These are phyloP conservation scores for Pammene aurita DNA, from an alignment of 2,888 invertebrate genomes.

Conservation along the genomic window DNA sequence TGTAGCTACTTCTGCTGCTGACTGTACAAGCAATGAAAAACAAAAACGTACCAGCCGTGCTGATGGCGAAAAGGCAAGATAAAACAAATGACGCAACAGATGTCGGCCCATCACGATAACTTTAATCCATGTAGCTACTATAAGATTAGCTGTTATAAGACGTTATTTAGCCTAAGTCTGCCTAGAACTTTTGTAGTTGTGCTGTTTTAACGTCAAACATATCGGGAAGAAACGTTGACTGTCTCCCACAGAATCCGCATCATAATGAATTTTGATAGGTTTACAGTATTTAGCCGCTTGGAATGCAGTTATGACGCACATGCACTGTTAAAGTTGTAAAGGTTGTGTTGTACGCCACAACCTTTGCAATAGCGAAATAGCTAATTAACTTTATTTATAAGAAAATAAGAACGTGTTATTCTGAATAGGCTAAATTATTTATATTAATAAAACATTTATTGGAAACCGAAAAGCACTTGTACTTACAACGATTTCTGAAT, in stretches of 20 bases:
- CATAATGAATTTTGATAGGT: background rate
- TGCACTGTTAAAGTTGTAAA: too few species aligned
- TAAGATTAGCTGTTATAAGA: slow-evolving; percentile 58
- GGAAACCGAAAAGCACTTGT: too few species aligned
- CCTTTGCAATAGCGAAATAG: too few species aligned
- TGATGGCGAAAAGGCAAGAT: background rate
- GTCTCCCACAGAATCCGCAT: background rate
- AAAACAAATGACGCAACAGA: slow-evolving; percentile 26
- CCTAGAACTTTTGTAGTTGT: background rate
- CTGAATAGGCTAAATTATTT: too few species aligned
- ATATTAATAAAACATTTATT: too few species aligned
- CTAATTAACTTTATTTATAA: too few species aligned
- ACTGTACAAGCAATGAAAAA: background rate
- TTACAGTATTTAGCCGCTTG: background rate
- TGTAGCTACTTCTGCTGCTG: too few species aligned
- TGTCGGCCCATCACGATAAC: slow-evolving; percentile 43
- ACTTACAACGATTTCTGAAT: too few species aligned
- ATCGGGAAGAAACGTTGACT: slow-evolving; percentile 8
- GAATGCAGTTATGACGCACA: too few species aligned
- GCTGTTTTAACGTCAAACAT: slow-evolving; percentile 29
- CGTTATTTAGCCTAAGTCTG: background rate
- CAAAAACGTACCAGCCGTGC: background rate
- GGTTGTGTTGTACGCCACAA: too few species aligned
- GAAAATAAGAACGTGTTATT: too few species aligned
- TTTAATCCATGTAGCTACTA: slow-evolving; percentile 68